A percentile compares a stretch with the other conserved stretches of the same genome.
phyloP scores from a whole-genome alignment of 1,140 invertebrate genomes.

The Neodiprion pinetum region DNA sequence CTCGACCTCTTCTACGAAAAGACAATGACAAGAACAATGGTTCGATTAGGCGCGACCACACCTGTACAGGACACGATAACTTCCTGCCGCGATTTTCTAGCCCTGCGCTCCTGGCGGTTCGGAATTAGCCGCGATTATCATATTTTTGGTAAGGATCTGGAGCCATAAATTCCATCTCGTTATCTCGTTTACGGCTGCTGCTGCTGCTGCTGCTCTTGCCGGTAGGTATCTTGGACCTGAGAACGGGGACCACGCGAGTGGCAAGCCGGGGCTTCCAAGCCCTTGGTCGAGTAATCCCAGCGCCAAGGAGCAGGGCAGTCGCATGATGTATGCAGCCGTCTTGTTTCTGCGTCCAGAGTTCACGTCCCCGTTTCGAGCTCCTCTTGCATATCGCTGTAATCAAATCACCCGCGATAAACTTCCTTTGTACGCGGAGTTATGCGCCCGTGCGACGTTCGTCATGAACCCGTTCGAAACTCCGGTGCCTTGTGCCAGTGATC shows the following conservation, averaged over 20 bases:
- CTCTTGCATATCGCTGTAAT: constrained; percentile 59
- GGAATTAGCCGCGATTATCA: constrained; percentile 61
- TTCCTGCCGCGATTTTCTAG: constrained; percentile 6
- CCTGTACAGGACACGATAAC: not conserved
- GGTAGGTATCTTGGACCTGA: constrained; percentile 3
- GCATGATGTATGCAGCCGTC: constrained; percentile 60
- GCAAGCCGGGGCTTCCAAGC: constrained; percentile 15
- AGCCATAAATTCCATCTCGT: constrained; percentile 64
- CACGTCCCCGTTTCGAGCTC: constrained; percentile 50
- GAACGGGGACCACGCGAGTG: constrained; percentile 19
- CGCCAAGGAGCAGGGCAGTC: constrained; percentile 40
- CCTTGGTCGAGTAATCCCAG: constrained; percentile 29
- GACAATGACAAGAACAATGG: not conserved
- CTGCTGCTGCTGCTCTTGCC: constrained; percentile 29
- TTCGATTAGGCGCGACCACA: not conserved
- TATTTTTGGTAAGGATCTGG: constrained; percentile 57
- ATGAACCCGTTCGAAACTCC: not conserved
- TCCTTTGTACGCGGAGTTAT: constrained; percentile 54
- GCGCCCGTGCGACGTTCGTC: constrained; percentile 20
- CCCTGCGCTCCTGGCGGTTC: constrained; percentile 36
- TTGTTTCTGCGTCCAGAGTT: constrained; percentile 46
- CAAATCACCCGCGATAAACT: constrained; percentile 61
- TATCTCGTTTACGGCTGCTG: constrained; percentile 60
- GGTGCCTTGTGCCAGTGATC: not conserved
- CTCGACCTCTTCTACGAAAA: not conserved